phyloP scores from a whole-genome alignment of 2,113 vertebrate species.

The Heterocephalus glaber region DNA sequence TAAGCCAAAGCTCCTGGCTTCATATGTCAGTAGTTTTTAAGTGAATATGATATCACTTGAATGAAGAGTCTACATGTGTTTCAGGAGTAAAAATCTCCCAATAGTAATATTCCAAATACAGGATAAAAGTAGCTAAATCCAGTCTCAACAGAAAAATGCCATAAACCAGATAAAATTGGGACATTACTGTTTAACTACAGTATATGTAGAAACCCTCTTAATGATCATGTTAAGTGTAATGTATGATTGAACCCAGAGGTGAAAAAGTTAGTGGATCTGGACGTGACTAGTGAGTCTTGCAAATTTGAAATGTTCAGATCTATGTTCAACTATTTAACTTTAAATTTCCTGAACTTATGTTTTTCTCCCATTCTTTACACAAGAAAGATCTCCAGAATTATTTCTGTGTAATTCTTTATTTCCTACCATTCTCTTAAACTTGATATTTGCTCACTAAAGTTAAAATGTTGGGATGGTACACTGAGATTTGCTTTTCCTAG shows the following conservation, averaged over 20 bases:
- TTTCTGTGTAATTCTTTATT: neutral
- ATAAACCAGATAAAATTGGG: constrained; percentile 23
- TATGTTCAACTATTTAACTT: neutral
- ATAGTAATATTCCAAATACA: neutral
- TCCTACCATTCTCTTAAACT: neutral
- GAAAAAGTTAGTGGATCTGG: neutral
- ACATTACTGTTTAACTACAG: neutral
- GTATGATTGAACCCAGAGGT: neutral
- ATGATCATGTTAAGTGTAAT: neutral
- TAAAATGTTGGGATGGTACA: neutral
- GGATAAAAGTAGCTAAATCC: constrained; percentile 9
- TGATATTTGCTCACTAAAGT: neutral
- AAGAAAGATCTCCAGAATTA: constrained; percentile 9
- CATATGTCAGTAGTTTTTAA: neutral
- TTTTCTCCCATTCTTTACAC: neutral
- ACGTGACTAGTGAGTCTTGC: neutral
- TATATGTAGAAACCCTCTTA: neutral
- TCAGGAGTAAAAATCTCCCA: constrained; percentile 1
- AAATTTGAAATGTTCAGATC: constrained; percentile 13
- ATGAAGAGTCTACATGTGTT: neutral
- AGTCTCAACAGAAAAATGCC: constrained; percentile 12
- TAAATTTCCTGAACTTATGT: neutral
- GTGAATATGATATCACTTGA: neutral
- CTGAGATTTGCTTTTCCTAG: neutral
- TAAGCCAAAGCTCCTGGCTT: neutral